Evolutionary conservation across 1,140 invertebrate genomes (phyloP).

Genomic region (Nasonia giraulti): DNA sequence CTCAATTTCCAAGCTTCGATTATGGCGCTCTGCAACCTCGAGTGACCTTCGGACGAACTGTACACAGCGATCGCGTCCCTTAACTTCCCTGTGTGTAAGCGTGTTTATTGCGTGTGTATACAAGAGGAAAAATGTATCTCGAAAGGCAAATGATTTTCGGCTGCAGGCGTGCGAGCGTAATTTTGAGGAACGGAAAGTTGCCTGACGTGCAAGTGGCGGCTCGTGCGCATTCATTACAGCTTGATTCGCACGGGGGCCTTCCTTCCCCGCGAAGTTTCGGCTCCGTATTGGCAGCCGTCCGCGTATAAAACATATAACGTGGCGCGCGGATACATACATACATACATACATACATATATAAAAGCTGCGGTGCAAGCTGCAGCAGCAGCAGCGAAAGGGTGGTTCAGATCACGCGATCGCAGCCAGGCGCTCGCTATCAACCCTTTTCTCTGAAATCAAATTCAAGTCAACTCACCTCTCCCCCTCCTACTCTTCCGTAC

Average conservation of each 20-base stretch:
- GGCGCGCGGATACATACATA: neutral
- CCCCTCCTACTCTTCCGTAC: conserved; percentile 38
- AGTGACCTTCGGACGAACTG: neutral
- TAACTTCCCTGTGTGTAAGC: neutral
- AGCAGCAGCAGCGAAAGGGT: conserved; percentile 60
- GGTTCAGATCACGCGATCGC: conserved; percentile 68
- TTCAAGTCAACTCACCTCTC: conserved; percentile 58
- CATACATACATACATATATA: neutral
- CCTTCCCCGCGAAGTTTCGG: conserved; percentile 35
- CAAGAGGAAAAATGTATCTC: neutral
- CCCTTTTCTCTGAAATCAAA: conserved; percentile 72
- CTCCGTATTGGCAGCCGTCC: conserved; percentile 37
- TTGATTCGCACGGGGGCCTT: conserved; percentile 47
- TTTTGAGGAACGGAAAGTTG: conserved; percentile 44
- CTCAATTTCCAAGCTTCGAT: neutral
- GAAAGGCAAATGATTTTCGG: too few species aligned
- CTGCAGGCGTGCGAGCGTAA: neutral
- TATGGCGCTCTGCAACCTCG: neutral
- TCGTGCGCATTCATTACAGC: conserved; percentile 46
- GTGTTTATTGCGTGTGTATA: neutral
- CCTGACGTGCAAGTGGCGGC: conserved; percentile 20
- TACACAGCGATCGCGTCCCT: neutral
- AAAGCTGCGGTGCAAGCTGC: conserved; percentile 15
- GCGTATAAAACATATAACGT: neutral
- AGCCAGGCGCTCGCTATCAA: conserved; percentile 58